A percentile compares a stretch with the other conserved stretches of the same genome.
These are phyloP conservation scores for Staurois parvus DNA, from an alignment of 2,797 vertebrate species.

Conservation along the genomic window DNA sequence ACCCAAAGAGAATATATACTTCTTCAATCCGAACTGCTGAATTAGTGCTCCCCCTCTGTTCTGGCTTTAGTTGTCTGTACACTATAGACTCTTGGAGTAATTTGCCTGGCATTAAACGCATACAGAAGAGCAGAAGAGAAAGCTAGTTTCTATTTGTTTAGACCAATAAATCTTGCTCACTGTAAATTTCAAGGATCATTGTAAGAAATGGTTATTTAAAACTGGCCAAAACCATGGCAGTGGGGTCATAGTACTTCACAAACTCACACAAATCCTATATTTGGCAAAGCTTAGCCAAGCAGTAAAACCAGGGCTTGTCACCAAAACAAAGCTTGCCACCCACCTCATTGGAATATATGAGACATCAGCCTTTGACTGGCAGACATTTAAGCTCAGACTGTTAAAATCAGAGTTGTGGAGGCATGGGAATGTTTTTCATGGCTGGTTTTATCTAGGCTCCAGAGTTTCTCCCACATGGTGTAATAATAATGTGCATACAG, in stretches of 20 bases:
- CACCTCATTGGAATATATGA: constrained; percentile 27
- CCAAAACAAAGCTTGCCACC: constrained; percentile 13
- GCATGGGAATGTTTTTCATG: constrained; percentile 14
- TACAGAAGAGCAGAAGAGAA: background rate
- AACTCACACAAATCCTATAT: constrained; percentile 6
- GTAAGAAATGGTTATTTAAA: constrained; percentile 10
- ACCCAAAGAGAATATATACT: background rate
- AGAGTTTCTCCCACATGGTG: background rate
- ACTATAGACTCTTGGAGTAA: background rate
- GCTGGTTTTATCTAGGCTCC: background rate
- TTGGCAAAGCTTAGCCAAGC: constrained; percentile 14
- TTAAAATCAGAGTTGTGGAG: background rate
- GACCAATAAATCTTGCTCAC: constrained; percentile 8
- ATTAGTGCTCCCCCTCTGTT: background rate
- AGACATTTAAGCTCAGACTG: background rate
- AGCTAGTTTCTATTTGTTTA: background rate
- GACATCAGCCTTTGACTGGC: background rate
- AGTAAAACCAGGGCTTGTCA: constrained; percentile 12
- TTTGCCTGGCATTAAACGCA: background rate
- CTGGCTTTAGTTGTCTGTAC: background rate
- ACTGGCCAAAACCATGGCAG: constrained; percentile 6
- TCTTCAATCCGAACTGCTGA: background rate
- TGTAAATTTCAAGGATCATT: constrained; percentile 16
- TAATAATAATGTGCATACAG: background rate
- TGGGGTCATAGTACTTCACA: background rate